Conservation (phyloP, 2,888 invertebrate species). For the Hedychridium roseum region DNA sequence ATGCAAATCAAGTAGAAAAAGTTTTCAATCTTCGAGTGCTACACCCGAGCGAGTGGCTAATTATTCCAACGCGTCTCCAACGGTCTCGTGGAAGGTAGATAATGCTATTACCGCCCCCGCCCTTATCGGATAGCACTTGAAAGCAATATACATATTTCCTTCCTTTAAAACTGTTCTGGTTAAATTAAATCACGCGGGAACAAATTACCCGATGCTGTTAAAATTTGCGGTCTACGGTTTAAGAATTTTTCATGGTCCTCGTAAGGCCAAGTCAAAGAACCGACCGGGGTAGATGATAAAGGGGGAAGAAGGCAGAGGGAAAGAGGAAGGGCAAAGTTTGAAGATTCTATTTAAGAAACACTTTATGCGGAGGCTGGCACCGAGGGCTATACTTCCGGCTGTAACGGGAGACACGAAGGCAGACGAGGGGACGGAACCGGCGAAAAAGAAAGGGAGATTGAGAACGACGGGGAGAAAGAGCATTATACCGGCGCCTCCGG, state of each 20-base stretch:
- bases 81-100: conserved; percentile 4
- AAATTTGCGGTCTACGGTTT: too few species aligned
- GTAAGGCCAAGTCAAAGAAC: too few species aligned
- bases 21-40: conserved; percentile 13
- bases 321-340: not conserved
- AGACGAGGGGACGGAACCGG: too few species aligned
- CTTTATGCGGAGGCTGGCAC: conserved; percentile 3
- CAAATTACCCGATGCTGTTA: too few species aligned
- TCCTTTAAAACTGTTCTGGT: too few species aligned
- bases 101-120: conserved; percentile 12
- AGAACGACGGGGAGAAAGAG: not conserved
- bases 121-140: not conserved
- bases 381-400: not conserved
- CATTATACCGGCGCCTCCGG: conserved; percentile 4
- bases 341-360: conserved; percentile 3
- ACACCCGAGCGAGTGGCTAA: conserved; percentile 5
- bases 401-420: too few species aligned
- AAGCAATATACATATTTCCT: not conserved
- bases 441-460: not conserved
- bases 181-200: too few species aligned
- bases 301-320: too few species aligned
- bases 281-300: too few species aligned
- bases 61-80: conserved; percentile 18
- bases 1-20: conserved; percentile 19
- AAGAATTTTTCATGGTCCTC: too few species aligned